Conservation (phyloP, 1,140 invertebrate species). For the Saccostrea echinata region DNA sequence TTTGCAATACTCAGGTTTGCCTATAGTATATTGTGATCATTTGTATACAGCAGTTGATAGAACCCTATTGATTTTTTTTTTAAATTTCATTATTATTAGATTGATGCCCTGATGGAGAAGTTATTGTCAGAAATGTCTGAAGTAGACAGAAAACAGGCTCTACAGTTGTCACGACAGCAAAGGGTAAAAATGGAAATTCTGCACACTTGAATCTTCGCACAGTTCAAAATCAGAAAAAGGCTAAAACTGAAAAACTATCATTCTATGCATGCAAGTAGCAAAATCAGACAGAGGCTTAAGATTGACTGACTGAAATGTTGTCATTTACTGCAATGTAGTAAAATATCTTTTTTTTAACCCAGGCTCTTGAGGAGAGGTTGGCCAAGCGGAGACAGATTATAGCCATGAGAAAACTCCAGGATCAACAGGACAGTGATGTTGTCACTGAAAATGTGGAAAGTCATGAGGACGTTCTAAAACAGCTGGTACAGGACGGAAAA, state of each 20-base stretch:
- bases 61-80: too few relatives aligned
- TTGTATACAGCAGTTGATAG: too few relatives aligned
- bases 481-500: slow-evolving; percentile 66
- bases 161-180: slow-evolving; percentile 69
- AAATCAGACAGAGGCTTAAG: too few relatives aligned
- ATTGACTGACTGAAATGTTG: too few relatives aligned
- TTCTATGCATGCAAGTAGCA: too few relatives aligned
- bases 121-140: slow-evolving; percentile 68
- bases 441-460: slow-evolving; percentile 58
- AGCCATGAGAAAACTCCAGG: slow-evolving; percentile 66
- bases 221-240: too few relatives aligned
- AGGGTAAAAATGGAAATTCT: slow-evolving; percentile 57
- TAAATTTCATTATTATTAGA: slow-evolving; percentile 61
- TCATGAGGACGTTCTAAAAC: slow-evolving; percentile 60
- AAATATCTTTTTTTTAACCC: background rate
- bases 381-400: slow-evolving; percentile 68
- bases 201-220: background rate
- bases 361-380: slow-evolving; percentile 73
- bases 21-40: too few relatives aligned
- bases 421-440: slow-evolving; percentile 62
- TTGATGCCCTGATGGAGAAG: slow-evolving; percentile 69
- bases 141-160: slow-evolving; percentile 68
- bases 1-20: too few relatives aligned
- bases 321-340: background rate
- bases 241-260: background rate